Evolutionary conservation across 2,797 vertebrate genomes (phyloP), one percentile per base, ranked within the genome.

Genomic region (Saxicola maurus): DNA sequence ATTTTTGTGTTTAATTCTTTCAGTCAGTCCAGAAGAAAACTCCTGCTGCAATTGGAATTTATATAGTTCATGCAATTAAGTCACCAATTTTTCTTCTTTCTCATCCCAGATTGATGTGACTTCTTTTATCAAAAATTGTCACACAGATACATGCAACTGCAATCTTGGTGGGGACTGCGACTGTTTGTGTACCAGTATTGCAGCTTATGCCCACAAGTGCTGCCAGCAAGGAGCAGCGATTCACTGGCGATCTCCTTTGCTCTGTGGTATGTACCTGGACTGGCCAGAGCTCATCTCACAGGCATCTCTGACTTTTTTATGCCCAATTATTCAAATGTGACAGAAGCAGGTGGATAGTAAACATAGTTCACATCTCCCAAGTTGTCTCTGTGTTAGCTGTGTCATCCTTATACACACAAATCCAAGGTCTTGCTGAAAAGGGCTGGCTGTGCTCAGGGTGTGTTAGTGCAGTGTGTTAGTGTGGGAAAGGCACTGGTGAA

Each of bases 121-220:
- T 92, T 99, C 98, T 97, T 99, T 99, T 97, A 98, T 99, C 94
- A 99, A 98, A 96, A 99, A 99, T 89, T 99, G 99, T 90, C 97
- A 99, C 86, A 99, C 99, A 79, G 99, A 99, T 86, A 99, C 99
- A 0, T 99, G 99, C 92, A 99, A 99, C 94, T 99, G 99, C 96
- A 99, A 99, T 89, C 98, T 99, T 12, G 99, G 98, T 21, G 99
- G 99, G 16, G 99, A 99, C 65, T 99, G 99, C 7, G 99, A 99
- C 94, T 99, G 99, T 91, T 96, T 99, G 46, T 99, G 99, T 64
- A 99, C 99, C 25, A 99, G 98, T 56, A 98, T 99, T 24, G 99
- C 99, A 27, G 99, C 98, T 1, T 99, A 99, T 19, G 99, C 99
- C 14, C 98, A 99, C 96, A 99, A 98, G 90, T 99, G 99, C 96